Evolutionary conservation across 2,888 invertebrate species (phyloP).

Genomic region (Rhodophaea formosa): DNA sequence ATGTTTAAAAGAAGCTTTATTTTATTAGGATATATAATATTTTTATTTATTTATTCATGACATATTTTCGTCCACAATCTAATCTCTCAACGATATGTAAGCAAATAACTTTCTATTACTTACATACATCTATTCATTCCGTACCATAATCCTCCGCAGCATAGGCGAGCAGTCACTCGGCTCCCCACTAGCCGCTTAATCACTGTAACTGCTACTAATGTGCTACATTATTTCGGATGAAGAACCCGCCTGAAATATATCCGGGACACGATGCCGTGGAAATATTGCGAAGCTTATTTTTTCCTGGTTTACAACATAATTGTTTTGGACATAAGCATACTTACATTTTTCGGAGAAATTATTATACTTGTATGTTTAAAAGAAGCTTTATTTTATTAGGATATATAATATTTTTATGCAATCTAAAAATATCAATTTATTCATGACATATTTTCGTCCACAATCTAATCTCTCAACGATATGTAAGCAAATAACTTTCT

Average conservation of each 20-base stretch:
- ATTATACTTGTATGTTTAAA: too few relatives aligned
- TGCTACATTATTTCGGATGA: conserved; percentile 68
- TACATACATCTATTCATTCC: neutral
- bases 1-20: too few relatives aligned
- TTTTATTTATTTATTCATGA: too few relatives aligned
- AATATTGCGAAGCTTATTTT: conserved; percentile 37
- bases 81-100: neutral
- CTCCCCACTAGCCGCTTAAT: conserved; percentile 64
- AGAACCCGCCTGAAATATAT: conserved; percentile 67
- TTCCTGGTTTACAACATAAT: neutral
- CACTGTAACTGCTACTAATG: conserved; percentile 77
- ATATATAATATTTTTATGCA: too few relatives aligned
- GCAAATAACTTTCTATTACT: neutral
- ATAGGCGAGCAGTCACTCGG: conserved; percentile 38
- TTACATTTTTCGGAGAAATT: too few relatives aligned
- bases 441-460: too few relatives aligned
- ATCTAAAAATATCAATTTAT: too few relatives aligned
- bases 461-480: too few relatives aligned
- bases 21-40: too few relatives aligned
- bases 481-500: neutral
- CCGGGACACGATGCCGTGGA: conserved; percentile 59
- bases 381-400: too few relatives aligned
- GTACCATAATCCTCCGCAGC: conserved; percentile 10
- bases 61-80: too few relatives aligned
- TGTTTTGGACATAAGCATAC: too few relatives aligned